These are phyloP conservation scores for Pelochelys cantorii DNA, from an alignment of 2,797 vertebrate genomes.

Conservation along the genomic window DNA sequence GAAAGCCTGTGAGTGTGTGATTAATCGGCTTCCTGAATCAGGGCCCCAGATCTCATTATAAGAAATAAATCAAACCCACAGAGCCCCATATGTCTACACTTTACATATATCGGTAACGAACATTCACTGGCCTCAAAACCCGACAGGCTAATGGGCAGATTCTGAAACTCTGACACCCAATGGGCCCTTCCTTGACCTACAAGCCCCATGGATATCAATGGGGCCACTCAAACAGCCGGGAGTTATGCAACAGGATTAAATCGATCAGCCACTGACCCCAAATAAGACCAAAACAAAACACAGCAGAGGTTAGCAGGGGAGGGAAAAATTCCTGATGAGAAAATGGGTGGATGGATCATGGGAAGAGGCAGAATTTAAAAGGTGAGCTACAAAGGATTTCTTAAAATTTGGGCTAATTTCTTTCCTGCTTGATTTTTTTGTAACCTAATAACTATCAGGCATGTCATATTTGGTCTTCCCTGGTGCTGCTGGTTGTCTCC, in stretches of 20 bases:
- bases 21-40: background rate
- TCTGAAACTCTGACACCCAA: background rate
- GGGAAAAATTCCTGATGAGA: background rate
- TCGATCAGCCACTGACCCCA: no score
- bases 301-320: background rate
- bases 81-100: background rate
- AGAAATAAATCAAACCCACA: background rate
- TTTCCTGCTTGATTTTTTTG: background rate
- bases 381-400: background rate
- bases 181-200: no score
- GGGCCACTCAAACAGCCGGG: no score
- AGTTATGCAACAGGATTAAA: no score
- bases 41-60: background rate
- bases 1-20: background rate
- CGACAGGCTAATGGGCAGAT: background rate
- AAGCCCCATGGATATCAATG: no score
- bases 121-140: background rate
- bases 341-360: background rate
- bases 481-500: background rate
- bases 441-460: background rate
- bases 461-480: background rate
- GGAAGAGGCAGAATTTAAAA: background rate
- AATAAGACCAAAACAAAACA: background rate
- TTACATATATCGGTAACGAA: background rate
- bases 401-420: background rate